A percentile compares a stretch with the other conserved stretches of the same genome.
Evolutionary conservation across 1,140 invertebrate species (phyloP).

Genomic region (Bombus fervidus): DNA sequence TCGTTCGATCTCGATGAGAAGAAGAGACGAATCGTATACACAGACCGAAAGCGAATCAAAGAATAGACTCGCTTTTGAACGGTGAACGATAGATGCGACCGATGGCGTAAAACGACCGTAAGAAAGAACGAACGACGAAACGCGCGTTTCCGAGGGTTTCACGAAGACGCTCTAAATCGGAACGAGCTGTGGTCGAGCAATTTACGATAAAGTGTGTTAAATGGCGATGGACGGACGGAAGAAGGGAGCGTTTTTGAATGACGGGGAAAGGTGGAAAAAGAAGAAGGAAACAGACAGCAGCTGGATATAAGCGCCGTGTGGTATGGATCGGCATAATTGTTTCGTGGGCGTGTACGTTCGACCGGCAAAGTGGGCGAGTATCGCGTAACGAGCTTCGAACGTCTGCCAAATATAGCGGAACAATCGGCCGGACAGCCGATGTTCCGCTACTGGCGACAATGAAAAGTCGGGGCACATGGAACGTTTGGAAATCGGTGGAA

Average conservation of each 20-base stretch:
- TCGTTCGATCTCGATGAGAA: too few species aligned
- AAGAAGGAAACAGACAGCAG: background rate
- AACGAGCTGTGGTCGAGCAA: background rate
- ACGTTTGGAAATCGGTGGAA: slow-evolving; percentile 35
- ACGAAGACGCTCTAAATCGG: background rate
- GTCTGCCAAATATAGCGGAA: slow-evolving; percentile 67
- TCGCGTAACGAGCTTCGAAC: slow-evolving; percentile 63
- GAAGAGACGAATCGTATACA: too few species aligned
- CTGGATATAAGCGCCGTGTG: background rate
- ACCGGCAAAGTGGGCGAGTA: slow-evolving; percentile 48
- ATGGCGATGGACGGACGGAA: background rate
- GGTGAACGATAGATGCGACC: too few species aligned
- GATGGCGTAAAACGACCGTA: too few species aligned
- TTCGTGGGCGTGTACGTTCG: slow-evolving; percentile 34
- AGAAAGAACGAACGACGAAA: background rate
- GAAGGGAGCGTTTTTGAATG: background rate
- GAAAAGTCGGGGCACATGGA: slow-evolving; percentile 45
- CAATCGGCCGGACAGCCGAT: slow-evolving; percentile 57
- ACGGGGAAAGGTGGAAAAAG: background rate
- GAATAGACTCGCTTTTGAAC: too few species aligned
- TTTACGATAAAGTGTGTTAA: slow-evolving; percentile 7
- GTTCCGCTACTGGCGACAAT: slow-evolving; percentile 65
- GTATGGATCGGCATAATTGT: too few species aligned
- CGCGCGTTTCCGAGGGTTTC: background rate
- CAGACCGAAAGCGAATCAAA: too few species aligned